Evolutionary conservation across 1,140 invertebrate genomes (phyloP), one percentile per base, ranked within the genome.

Genomic region (Eriocheir sinensis): DNA sequence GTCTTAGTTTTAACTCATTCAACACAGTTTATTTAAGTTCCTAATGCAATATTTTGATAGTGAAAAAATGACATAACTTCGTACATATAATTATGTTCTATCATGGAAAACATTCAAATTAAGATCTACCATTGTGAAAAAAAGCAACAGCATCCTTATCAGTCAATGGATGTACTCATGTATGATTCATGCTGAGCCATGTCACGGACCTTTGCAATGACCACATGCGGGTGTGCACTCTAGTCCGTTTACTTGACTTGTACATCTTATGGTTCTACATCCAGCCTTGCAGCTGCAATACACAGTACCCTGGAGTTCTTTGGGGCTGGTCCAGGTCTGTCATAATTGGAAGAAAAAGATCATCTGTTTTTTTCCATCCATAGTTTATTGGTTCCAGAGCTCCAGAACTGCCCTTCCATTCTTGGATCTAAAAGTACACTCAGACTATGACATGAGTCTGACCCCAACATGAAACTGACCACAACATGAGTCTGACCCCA

Each of bases 341-440:
- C 89, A 34, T 91, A 53, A 91, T 17, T 53, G 38, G 89, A 91
- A 72, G 60, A 9, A 91, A 32, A n/a, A n/a, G n/a, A n/a, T n/a
- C n/a, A n/a, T n/a, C n/a, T n/a, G n/a, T n/a, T n/a, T n/a, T n/a
- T n/a, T n/a, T n/a, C n/a, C n/a, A n/a, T n/a, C n/a, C n/a, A 40
- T 91, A 60, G 41, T 60, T 60, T 12, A 53, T 48, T 53, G 89
- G 89, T 32, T 91, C 89, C 89, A 91, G 44, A 91, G 30, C 48
- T 53, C 41, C 40, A 91, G 48, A 91, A 32, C 72, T 91, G 3
- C 12, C 89, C 48, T 91, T 91, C 89, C 89, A 72, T 72, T 91
- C 89, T 91, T 91, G 89, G 38, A 91, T 91, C 30, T 91, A 48
- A 60, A 53, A 91, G 30, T 91, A 91, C 3, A 91, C 89, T 53